Evolutionary conservation across 2,888 invertebrate genomes (phyloP).

Genomic region (Philhelius pedissequus): DNA sequence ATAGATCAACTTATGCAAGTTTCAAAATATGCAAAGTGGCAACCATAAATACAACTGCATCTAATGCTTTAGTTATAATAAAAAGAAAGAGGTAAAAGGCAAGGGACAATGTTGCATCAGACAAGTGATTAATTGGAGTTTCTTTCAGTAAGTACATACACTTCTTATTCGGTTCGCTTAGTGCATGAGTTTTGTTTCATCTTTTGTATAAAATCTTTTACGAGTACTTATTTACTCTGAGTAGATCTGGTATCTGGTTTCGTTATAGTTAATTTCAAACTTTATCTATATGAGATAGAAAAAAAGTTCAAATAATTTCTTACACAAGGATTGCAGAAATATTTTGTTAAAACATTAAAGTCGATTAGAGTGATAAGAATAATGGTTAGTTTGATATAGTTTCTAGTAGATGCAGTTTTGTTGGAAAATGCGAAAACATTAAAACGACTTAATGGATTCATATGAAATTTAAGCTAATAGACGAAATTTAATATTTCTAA

Average conservation of each 20-base stretch:
- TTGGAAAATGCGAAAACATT: too few species aligned
- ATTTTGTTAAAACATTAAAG: not conserved
- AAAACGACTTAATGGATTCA: too few species aligned
- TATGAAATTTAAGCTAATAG: too few species aligned
- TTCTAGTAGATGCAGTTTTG: too few species aligned
- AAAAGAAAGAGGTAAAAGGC: conserved; percentile 23
- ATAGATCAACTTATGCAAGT: not conserved
- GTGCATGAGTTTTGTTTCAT: conserved; percentile 36
- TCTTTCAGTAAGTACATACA: conserved; percentile 11
- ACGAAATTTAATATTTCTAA: too few species aligned
- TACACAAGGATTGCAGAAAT: not conserved
- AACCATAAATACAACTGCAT: not conserved
- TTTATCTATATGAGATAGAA: conserved; percentile 31
- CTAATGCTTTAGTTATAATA: not conserved
- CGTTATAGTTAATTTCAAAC: conserved; percentile 63
- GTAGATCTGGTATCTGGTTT: conserved; percentile 60
- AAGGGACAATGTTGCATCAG: conserved; percentile 51
- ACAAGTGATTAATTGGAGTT: conserved; percentile 67
- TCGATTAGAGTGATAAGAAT: not conserved
- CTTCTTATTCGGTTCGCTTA: conserved; percentile 3
- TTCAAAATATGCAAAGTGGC: not conserved
- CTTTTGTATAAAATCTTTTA: not conserved
- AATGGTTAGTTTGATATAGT: not conserved
- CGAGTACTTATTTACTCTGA: conserved; percentile 56
- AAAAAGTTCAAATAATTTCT: not conserved